Evolutionary conservation across 2,888 invertebrate species (phyloP).

Genomic region (Dione vanillae): DNA sequence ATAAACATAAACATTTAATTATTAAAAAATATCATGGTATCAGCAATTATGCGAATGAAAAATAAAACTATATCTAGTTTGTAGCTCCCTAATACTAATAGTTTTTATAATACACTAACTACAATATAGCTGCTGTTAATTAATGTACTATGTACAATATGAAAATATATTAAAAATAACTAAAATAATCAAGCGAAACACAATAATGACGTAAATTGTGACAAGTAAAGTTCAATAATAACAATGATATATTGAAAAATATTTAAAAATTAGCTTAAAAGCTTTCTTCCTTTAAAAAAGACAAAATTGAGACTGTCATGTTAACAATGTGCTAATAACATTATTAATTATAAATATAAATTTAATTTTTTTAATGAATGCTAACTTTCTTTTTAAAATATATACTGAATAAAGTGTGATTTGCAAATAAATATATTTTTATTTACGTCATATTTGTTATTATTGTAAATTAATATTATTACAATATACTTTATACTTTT

Average conservation of each 20-base stretch:
- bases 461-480: background rate
- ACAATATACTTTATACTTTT: background rate
- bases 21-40: background rate
- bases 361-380: too few relatives aligned
- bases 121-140: constrained; percentile 4
- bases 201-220: constrained; percentile 12
- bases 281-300: too few relatives aligned
- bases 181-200: background rate
- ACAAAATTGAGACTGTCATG: too few relatives aligned
- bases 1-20: background rate
- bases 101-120: background rate
- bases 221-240: too few relatives aligned
- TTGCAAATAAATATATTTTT: too few relatives aligned
- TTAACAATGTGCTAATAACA: too few relatives aligned
- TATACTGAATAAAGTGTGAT: too few relatives aligned
- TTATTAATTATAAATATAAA: too few relatives aligned
- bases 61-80: background rate
- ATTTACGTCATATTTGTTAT: constrained; percentile 4
- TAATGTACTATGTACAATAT: background rate
- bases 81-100: background rate
- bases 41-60: background rate
- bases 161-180: background rate
- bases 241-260: too few relatives aligned
- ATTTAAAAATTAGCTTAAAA: too few relatives aligned
- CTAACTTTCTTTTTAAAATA: too few relatives aligned